Evolutionary conservation across 1,140 invertebrate species (phyloP).

Genomic region (Musca domestica): DNA sequence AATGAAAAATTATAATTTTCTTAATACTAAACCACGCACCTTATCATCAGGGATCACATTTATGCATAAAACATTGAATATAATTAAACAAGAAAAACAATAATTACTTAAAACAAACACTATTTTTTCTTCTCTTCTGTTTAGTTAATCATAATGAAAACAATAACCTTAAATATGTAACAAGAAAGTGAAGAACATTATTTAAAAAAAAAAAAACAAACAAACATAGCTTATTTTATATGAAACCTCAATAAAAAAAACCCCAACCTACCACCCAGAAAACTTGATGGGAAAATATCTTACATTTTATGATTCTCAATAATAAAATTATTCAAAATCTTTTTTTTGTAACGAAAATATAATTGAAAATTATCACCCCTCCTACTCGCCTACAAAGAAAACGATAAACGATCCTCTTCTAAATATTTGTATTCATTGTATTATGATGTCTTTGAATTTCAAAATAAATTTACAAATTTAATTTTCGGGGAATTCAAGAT

Average conservation of each 20-base stretch:
- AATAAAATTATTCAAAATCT: no score
- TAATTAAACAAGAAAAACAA: slow-evolving; percentile 17
- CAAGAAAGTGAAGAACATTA: background rate
- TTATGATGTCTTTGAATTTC: no score
- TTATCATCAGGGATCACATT: slow-evolving; percentile 21
- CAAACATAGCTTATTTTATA: slow-evolving; percentile 8
- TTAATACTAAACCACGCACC: slow-evolving; percentile 19
- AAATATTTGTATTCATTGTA: no score
- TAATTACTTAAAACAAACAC: background rate
- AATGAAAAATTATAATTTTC: slow-evolving; percentile 14
- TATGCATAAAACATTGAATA: slow-evolving; percentile 16
- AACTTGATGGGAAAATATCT: no score
- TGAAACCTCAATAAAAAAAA: background rate
- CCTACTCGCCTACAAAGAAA: no score
- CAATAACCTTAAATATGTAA: slow-evolving; percentile 13
- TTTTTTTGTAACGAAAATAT: no score
- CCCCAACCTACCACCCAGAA: no score
- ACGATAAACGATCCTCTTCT: no score
- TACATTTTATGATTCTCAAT: no score
- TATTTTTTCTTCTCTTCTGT: background rate
- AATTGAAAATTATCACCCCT: no score
- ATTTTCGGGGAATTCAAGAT: no score
- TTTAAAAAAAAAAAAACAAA: background rate
- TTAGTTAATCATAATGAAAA: slow-evolving; percentile 16
- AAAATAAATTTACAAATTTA: no score